Conservation (phyloP, 2,113 vertebrate species). For the Lipophrys pholis region DNA sequence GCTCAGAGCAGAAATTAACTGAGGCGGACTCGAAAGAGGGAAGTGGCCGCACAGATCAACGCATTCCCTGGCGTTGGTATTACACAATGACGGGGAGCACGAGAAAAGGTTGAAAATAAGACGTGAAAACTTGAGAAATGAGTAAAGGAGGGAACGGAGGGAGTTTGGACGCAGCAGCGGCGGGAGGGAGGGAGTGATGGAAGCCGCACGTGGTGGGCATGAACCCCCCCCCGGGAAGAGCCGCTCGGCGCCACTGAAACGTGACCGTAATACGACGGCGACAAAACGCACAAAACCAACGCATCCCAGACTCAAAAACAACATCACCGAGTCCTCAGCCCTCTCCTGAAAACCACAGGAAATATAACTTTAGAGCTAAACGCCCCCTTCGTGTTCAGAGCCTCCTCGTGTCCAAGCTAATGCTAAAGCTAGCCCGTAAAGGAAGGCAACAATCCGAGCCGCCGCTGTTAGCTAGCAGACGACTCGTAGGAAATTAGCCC, state of each 20-base stretch:
- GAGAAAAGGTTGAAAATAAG: too few relatives aligned
- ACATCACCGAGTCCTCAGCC: too few relatives aligned
- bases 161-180: too few relatives aligned
- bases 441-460: constrained; percentile 10
- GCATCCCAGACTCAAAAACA: background rate
- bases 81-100: too few relatives aligned
- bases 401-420: constrained; percentile 25
- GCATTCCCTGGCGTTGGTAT: too few relatives aligned
- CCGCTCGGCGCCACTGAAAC: constrained; percentile 19
- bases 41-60: too few relatives aligned
- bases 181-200: background rate
- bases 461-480: constrained; percentile 71
- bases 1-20: too few relatives aligned
- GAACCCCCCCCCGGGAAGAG: background rate
- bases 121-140: too few relatives aligned
- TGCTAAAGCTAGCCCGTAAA: constrained; percentile 32
- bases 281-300: accelerated
- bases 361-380: background rate
- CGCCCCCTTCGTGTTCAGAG: background rate
- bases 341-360: accelerated
- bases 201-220: constrained; percentile 46
- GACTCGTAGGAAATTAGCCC: constrained; percentile 61
- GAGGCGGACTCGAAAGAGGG: too few relatives aligned
- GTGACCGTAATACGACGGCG: background rate
- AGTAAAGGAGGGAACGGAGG: too few relatives aligned